Conservation (phyloP, 2,888 invertebrate species). For the Pheosia tremula region DNA sequence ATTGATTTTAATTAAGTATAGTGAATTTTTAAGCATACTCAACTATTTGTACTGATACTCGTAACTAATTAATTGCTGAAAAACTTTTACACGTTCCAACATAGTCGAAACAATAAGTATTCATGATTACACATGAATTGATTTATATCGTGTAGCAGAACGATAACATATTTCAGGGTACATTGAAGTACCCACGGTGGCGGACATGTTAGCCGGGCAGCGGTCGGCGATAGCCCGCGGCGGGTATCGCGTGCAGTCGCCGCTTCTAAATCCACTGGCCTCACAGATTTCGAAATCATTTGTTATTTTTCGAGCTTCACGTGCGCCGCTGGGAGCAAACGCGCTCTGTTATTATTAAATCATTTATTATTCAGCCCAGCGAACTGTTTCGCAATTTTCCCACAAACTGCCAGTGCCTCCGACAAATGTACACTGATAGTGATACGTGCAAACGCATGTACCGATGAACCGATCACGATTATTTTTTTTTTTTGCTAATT, state of each 20-base stretch:
- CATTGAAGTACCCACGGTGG: slow-evolving; percentile 16
- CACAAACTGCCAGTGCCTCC: slow-evolving; percentile 61
- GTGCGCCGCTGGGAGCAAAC: slow-evolving; percentile 74
- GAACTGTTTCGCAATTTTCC: slow-evolving; percentile 82
- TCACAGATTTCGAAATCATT: slow-evolving; percentile 76
- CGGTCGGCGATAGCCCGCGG: slow-evolving; percentile 45
- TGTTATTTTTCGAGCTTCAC: slow-evolving; percentile 79
- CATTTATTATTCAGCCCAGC: slow-evolving; percentile 83
- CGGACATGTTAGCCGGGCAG: slow-evolving; percentile 25
- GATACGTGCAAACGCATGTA: slow-evolving; percentile 46
- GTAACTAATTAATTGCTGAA: background rate
- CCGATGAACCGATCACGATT: slow-evolving; percentile 37
- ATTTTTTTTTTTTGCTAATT: slow-evolving; percentile 17
- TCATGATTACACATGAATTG: slow-evolving; percentile 1
- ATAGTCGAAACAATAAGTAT: background rate
- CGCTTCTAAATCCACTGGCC: slow-evolving; percentile 47
- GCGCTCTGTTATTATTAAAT: slow-evolving; percentile 83
- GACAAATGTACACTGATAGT: slow-evolving; percentile 47
- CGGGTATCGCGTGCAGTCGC: slow-evolving; percentile 48
- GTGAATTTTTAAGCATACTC: no score
- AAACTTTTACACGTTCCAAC: background rate
- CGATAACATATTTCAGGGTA: slow-evolving; percentile 18
- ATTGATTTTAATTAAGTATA: no score
- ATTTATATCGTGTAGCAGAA: background rate
- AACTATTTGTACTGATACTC: background rate